Conservation (phyloP, 2,113 vertebrate genomes). For the Callithrix jacchus region DNA sequence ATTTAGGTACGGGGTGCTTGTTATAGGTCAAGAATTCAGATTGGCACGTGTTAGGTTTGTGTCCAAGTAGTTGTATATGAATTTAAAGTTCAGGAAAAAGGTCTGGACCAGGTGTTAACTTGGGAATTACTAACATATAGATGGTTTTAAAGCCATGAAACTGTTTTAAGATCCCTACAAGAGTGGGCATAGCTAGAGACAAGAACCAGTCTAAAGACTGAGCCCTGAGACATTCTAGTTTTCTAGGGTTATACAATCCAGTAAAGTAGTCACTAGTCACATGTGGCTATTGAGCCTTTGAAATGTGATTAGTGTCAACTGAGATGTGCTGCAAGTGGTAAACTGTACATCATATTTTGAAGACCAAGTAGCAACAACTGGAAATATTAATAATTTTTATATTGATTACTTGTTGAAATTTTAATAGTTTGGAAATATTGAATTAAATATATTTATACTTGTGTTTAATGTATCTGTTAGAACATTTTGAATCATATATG, state of each 20-base stretch:
- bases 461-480: conserved; percentile 4
- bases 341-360: neutral
- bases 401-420: conserved; percentile 1
- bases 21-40: neutral
- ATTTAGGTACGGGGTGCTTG: neutral
- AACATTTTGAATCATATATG: conserved; percentile 12
- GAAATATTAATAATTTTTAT: neutral
- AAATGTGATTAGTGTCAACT: neutral
- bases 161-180: neutral
- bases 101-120: neutral
- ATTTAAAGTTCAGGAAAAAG: neutral
- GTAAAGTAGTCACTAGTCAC: neutral
- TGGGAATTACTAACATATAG: neutral
- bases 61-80: neutral
- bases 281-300: neutral
- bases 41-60: neutral
- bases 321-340: neutral
- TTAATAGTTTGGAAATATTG: neutral
- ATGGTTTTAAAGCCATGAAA: neutral
- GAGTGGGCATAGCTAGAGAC: neutral
- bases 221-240: neutral
- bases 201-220: neutral
- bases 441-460: conserved; percentile 13
- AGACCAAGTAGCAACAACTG: neutral
- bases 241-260: neutral